Percentiles rank a stretch among this genome's conserved stretches.
phyloP scores from a whole-genome alignment of 2,888 invertebrate genomes.

The Limnephilus auricula region DNA sequence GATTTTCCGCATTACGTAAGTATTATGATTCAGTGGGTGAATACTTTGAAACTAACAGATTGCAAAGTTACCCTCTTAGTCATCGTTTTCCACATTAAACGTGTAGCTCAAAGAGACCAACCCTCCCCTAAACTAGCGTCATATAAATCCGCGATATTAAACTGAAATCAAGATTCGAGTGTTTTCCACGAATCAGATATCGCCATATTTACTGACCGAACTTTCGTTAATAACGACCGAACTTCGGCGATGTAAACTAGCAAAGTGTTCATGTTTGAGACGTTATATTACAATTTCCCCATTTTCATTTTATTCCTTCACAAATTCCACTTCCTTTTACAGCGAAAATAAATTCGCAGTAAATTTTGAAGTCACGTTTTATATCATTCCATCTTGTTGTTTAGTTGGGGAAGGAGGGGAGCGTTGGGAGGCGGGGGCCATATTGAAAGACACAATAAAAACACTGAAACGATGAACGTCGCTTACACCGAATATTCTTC shows the following conservation, averaged over 20 bases:
- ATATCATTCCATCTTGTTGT: conserved; percentile 63
- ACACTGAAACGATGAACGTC: conserved; percentile 44
- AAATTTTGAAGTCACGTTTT: conserved; percentile 66
- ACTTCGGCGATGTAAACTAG: conserved; percentile 50
- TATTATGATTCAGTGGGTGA: background rate
- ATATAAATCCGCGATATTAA: conserved; percentile 15
- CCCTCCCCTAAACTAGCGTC: background rate
- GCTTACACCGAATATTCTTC: conserved; percentile 29
- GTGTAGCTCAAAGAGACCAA: background rate
- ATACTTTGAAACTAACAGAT: background rate
- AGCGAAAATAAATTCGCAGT: conserved; percentile 66
- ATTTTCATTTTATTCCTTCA: conserved; percentile 63
- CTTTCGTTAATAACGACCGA: conserved; percentile 58
- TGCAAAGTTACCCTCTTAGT: background rate
- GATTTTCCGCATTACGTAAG: background rate
- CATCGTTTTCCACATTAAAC: background rate
- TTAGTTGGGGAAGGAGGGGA: conserved; percentile 22
- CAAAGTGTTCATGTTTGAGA: conserved; percentile 55
- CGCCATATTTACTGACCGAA: conserved; percentile 49
- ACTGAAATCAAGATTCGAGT: conserved; percentile 18
- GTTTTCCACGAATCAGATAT: conserved; percentile 31
- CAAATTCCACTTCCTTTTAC: conserved; percentile 64
- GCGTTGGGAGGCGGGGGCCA: conserved; percentile 39
- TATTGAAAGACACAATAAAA: conserved; percentile 55
- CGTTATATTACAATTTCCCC: conserved; percentile 63